phyloP scores from a whole-genome alignment of 2,888 invertebrate genomes.

The Trichopria drosophilae region DNA sequence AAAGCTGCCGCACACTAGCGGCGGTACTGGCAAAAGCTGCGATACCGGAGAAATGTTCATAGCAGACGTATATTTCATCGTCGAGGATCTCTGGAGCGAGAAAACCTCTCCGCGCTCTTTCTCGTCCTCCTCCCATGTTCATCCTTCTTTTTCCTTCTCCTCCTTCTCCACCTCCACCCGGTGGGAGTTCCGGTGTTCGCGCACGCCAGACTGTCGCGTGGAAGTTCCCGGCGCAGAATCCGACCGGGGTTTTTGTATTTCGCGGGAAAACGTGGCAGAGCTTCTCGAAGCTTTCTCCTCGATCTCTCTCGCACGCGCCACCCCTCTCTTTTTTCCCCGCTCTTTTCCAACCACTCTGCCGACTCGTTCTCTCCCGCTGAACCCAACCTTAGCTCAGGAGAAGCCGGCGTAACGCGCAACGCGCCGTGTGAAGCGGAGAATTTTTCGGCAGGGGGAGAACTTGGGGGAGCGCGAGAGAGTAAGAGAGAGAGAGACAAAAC shows the following conservation, averaged over 20 bases:
- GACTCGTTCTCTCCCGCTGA: constrained; percentile 23
- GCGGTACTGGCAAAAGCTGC: too few relatives aligned
- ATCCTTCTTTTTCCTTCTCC: constrained; percentile 6
- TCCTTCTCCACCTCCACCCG: not conserved
- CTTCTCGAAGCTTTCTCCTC: constrained; percentile 6
- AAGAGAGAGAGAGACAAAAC: constrained; percentile 3
- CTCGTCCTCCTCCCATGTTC: constrained; percentile 9
- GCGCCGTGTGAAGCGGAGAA: constrained; percentile 16
- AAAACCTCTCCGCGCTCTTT: constrained; percentile 1
- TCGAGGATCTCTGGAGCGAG: too few relatives aligned
- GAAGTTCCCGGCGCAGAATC: constrained; percentile 32
- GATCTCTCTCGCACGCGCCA: constrained; percentile 7
- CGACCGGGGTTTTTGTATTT: constrained; percentile 26
- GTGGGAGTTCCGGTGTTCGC: constrained; percentile 8
- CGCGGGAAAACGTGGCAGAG: constrained; percentile 28
- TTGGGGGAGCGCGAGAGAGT: constrained; percentile 10
- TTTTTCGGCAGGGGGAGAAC: constrained; percentile 17
- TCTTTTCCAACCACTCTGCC: constrained; percentile 5
- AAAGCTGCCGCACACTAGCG: too few relatives aligned
- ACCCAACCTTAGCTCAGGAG: constrained; percentile 2
- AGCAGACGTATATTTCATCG: too few relatives aligned
- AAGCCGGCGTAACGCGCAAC: too few relatives aligned
- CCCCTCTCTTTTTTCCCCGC: constrained; percentile 20
- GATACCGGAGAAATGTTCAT: too few relatives aligned
- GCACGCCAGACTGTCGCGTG: too few relatives aligned